Percentiles rank a stretch among this genome's conserved stretches.
These are phyloP conservation scores for Venustaconcha ellipsiformis DNA, from an alignment of 1,140 invertebrate genomes.

Conservation along the genomic window DNA sequence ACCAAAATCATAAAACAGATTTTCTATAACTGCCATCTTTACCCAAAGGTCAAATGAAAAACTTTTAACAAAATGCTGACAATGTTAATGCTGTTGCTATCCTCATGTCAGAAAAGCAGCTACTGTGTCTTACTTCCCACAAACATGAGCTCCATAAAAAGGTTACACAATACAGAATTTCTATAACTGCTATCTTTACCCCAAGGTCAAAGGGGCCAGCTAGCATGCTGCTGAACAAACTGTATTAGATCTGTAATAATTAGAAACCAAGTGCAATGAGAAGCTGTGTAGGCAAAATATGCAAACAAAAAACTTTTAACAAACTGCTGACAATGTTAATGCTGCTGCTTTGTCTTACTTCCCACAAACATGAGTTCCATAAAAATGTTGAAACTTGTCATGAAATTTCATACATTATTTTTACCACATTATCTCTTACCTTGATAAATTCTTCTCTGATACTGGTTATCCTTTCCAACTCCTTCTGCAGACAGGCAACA, in stretches of 20 bases:
- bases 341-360: not conserved
- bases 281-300: too few relatives aligned
- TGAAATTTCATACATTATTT: not conserved
- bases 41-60: not conserved
- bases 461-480: slow-evolving; percentile 68
- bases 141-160: not conserved
- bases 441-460: slow-evolving; percentile 71
- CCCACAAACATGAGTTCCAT: not conserved
- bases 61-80: not conserved
- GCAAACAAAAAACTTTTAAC: too few relatives aligned
- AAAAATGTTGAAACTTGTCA: not conserved
- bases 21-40: not conserved
- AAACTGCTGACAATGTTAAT: not conserved
- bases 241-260: not conserved
- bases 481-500: slow-evolving; percentile 71
- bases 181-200: too few relatives aligned
- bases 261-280: not conserved
- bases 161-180: not conserved
- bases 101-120: too few relatives aligned
- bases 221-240: too few relatives aligned
- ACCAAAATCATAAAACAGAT: too few relatives aligned
- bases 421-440: slow-evolving; percentile 63
- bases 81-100: not conserved
- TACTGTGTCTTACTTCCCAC: not conserved
- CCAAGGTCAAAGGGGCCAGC: not conserved